phyloP scores from a whole-genome alignment of 2,888 invertebrate genomes.

The Sarcophaga variegata region DNA sequence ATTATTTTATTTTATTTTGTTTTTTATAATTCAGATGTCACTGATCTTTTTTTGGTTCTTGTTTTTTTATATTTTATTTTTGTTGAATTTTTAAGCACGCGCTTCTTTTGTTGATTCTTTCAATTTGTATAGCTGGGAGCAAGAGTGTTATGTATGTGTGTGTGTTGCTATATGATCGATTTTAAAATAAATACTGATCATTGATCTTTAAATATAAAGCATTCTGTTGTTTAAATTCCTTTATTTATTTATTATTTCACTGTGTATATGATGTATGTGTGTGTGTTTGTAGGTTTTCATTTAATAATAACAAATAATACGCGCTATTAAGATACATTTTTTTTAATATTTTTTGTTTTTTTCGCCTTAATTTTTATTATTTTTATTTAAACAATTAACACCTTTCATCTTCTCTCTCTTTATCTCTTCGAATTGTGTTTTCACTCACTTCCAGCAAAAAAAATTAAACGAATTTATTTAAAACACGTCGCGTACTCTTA shows the following conservation, averaged over 20 bases:
- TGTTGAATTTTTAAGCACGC: constrained; percentile 54
- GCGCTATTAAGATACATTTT: no score
- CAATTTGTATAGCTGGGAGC: background rate
- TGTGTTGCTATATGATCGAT: constrained; percentile 29
- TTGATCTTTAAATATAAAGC: constrained; percentile 42
- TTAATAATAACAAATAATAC: background rate
- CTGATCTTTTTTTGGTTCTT: constrained; percentile 52
- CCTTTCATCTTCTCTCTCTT: constrained; percentile 4
- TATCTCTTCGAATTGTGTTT: background rate
- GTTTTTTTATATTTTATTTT: constrained; percentile 6
- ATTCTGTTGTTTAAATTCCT: constrained; percentile 11
- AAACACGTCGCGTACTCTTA: constrained; percentile 21
- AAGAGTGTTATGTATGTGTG: background rate
- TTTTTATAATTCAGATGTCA: constrained; percentile 56
- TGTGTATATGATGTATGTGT: background rate
- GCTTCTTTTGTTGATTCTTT: constrained; percentile 27
- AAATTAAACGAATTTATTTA: no score
- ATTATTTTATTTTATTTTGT: constrained; percentile 7
- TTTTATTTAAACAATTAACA: constrained; percentile 51
- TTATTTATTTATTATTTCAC: constrained; percentile 32
- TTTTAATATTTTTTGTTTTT: background rate
- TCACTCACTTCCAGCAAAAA: background rate
- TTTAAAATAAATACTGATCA: constrained; percentile 51
- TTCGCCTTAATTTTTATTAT: background rate
- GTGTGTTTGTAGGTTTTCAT: background rate